Percentiles rank a stretch among this genome's conserved stretches.
These are phyloP conservation scores for Bagarius yarrelli DNA, from an alignment of 2,113 vertebrate genomes.

Conservation along the genomic window DNA sequence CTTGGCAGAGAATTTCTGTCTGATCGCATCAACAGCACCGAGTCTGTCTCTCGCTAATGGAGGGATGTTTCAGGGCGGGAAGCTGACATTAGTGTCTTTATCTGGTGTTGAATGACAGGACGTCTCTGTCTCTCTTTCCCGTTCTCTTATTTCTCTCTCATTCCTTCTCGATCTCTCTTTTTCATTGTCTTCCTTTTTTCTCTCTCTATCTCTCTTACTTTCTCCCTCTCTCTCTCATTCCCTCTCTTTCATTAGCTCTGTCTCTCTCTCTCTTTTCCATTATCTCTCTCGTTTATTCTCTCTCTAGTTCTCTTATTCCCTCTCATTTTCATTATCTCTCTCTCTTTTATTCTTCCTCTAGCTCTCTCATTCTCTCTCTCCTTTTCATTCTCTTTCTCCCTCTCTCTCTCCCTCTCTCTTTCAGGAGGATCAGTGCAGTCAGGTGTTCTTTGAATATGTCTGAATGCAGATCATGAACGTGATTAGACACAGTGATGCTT, in stretches of 20 bases:
- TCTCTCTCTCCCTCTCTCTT: neutral
- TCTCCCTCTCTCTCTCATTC: neutral
- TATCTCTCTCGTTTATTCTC: neutral
- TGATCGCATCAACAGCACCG: neutral
- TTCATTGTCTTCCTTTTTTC: no score
- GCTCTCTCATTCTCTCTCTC: no score
- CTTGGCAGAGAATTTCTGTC: constrained; percentile 20
- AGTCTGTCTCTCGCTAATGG: constrained; percentile 32
- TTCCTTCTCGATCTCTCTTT: neutral
- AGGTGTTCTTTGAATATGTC: constrained; percentile 13
- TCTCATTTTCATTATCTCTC: no score
- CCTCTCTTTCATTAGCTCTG: no score
- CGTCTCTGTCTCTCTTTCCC: neutral
- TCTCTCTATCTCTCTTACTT: no score
- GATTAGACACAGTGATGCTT: constrained; percentile 30
- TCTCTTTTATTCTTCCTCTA: no score
- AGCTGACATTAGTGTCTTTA: constrained; percentile 10
- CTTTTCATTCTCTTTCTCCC: neutral
- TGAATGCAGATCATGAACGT: constrained; percentile 14
- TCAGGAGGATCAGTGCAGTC: constrained; percentile 6
- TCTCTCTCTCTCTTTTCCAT: no score
- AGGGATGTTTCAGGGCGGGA: neutral
- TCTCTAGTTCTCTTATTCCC: no score
- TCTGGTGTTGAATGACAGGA: constrained; percentile 3
- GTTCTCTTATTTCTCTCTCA: neutral